Base-by-base conservation (phyloP, 2,888 invertebrate species). In the Epirrhoe tristata region DNA sequence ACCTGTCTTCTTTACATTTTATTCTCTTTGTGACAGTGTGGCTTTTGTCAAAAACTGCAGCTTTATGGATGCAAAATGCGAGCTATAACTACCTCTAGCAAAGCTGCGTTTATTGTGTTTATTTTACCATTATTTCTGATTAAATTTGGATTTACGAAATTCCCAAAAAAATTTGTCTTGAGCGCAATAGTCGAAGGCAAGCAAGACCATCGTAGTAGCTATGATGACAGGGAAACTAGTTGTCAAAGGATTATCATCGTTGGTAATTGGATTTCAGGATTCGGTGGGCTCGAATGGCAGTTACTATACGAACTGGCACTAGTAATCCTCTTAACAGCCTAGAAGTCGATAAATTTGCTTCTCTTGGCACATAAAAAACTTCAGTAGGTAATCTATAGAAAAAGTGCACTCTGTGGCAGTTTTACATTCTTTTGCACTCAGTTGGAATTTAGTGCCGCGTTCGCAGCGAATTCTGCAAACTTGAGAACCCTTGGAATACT, bases 351-450 rank as follows among this genome's bases (percentile, higher is more conserved):
- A 48, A 17, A 16, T 43, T 63, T 34, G 43, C 51, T 32, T 14
- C 17, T 32, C 50, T 63, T 68, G 63, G 43, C 69, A 74, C 74
- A 75, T 79, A 79, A 77, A 64, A 77, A 74, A 71, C 73, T 74
- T 67, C 72, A 72, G 73, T 78, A n/a, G n/a, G n/a, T n/a, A 74
- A 78, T 72, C 67, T 73, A 75, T 67, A 71, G 71, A 74, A 79
- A 76, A 72, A 70, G 66, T 78, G 75, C 73, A 73, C 39, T 65
- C 71, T 58, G 63, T 76, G 69, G 68, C 75, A 73, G 74, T 78
- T 79, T 74, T 77, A 79, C 79, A 79, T 80, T 82, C 76, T 78
- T 81, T 79, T 77, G 74, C 71, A 79, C 80, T 82, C 74, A 74
- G 69, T 52, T 58, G 72, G 76, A 80, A 79, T 79, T 77, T 77